Evolutionary conservation across 2,797 vertebrate genomes (phyloP).

Genomic region (Enteromius unitaeniatus): DNA sequence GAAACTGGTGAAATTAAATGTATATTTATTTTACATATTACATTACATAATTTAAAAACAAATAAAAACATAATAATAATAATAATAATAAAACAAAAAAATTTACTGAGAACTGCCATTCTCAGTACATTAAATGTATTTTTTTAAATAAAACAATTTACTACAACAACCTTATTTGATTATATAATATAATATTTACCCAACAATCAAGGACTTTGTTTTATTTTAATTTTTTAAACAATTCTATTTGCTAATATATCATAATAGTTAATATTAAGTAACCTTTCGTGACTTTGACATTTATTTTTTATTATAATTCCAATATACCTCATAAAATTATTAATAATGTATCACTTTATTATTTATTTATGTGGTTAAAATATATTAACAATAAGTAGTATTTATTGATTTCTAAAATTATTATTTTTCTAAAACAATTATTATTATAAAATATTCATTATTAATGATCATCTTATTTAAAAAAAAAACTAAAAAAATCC

Average conservation of each 20-base stretch:
- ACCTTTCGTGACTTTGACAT: neutral
- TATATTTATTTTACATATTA: neutral
- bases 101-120: neutral
- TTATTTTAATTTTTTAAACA: neutral
- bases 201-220: neutral
- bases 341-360: no score
- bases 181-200: neutral
- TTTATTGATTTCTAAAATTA: neutral
- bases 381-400: neutral
- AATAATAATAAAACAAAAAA: no score
- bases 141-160: neutral
- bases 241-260: neutral
- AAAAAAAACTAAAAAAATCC: neutral
- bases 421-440: neutral
- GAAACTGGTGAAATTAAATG: neutral
- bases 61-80: neutral
- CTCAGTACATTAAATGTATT: no score
- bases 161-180: neutral
- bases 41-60: neutral
- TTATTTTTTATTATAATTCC: neutral
- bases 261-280: neutral
- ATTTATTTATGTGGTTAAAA: no score
- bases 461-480: neutral
- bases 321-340: no score
- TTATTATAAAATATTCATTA: neutral